Evolutionary conservation across 2,888 invertebrate genomes (phyloP), one percentile per base, ranked within the genome.

Genomic region (Lepas anatifera): DNA sequence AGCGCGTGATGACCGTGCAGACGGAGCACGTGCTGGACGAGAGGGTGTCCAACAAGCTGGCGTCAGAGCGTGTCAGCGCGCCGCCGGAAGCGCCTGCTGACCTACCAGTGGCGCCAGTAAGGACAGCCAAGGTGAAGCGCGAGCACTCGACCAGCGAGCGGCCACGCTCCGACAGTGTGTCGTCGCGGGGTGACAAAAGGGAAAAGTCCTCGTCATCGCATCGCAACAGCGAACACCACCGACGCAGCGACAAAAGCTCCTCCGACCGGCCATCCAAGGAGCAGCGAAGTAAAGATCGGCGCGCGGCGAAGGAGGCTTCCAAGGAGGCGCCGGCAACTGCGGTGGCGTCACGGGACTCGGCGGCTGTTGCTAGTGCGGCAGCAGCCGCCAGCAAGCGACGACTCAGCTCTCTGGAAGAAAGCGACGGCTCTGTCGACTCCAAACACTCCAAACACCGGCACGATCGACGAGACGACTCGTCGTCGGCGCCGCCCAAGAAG

Each of bases 141-240:
- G 43, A 67, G 18, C 67, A 41, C 37, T 22, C 46, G 22, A 29
- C 16, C 13, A 11, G 63, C 66, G 71, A 58, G 52, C 71, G 41
- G 48, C 72, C 41, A 4, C 71, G 68, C 70, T 71, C 27, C 48
- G 46, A 58, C 22, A 58, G 58, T 35, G 58, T 64, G 66, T 68
- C 41, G 52, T 67, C 29, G 35, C 66, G 41, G 39, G 66, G 37
- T 27, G 66, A 39, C 39, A 25, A 25, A 8, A n/a, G 11, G 3
- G 64, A 64, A 10, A 11, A 29, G n/a, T 66, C 66, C 25, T 25
- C 25, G 39, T 37, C 48, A 25, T 50, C 66, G 37, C 39, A 39
- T 39, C 66, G 66, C 27, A 8, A 1, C n/a, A 25, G 66, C 39
- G 41, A 66, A 2, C 39, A 66, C 25, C 66, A 66, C 39, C 66